Conservation (phyloP, 2,888 invertebrate species). For the Nyleta sp. region DNA sequence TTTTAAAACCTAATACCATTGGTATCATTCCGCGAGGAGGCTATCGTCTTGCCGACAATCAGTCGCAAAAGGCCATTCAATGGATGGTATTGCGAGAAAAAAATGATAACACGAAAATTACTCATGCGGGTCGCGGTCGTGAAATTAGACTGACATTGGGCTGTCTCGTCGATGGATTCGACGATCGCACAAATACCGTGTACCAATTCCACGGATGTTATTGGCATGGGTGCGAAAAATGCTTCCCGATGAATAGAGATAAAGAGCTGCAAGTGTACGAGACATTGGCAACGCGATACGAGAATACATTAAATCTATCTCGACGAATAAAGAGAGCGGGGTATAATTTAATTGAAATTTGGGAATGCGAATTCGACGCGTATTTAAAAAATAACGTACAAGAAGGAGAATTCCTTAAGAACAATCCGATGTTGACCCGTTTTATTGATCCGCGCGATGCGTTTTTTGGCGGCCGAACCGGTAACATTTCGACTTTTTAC, state of each 20-base stretch:
- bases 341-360: conserved; percentile 19
- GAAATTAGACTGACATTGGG: conserved; percentile 8
- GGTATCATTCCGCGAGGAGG: conserved; percentile 9
- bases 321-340: conserved; percentile 10
- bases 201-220: conserved; percentile 40
- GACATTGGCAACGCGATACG: background rate
- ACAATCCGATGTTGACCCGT: background rate
- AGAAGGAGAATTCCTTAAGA: background rate
- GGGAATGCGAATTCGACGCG: conserved; percentile 29
- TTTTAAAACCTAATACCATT: conserved; percentile 3
- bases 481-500: background rate
- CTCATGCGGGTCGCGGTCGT: background rate
- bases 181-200: conserved; percentile 4
- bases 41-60: conserved; percentile 13
- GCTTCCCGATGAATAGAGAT: background rate
- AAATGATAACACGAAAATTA: background rate
- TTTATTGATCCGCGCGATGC: background rate
- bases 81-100: conserved; percentile 1
- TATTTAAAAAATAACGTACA: background rate
- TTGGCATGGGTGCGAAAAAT: conserved; percentile 29
- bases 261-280: conserved; percentile 3
- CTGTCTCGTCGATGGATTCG: conserved; percentile 4
- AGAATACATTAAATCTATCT: background rate
- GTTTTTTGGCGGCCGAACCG: conserved; percentile 7
- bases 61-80: conserved; percentile 5